Base-by-base conservation (phyloP, 2,797 vertebrate genomes). In the Falco peregrinus region DNA sequence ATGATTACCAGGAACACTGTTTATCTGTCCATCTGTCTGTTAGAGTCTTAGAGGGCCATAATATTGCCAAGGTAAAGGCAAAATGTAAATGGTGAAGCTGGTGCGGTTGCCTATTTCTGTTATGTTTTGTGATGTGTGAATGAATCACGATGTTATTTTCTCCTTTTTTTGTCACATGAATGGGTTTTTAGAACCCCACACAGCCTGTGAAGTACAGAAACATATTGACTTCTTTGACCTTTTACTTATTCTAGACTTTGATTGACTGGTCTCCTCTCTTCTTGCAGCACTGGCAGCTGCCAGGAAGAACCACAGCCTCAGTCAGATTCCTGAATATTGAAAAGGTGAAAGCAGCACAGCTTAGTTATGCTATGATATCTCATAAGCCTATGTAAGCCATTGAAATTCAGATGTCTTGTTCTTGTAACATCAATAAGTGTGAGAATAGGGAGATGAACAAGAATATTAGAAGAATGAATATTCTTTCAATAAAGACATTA, bases 221-320 rank as follows among this genome's bases (percentile, higher is more conserved):
- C 35, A 6, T 75, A 89, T 86, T 94, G 78, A 90, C 51, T 82
- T 8, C 53, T 67, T 41, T 88, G 83, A 95, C 96, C 91, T 96
- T 96, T 92, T 83, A 61, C 48, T 87, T 86, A 84, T 90, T 81
- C 83, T 83, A 68, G 53, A 47, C 61, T 94, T 93, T 93, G 90
- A 96, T 18, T 95, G 91, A 92, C 76, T 94, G 56, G 16, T 84
- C 43, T 73, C 43, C 53, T 94, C 71, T 94, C 33, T 75, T 83
- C 74, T 82, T 79, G 33, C 33, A 90, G 69, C 0, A 5, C 78
- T 17, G 35, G 64, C 61, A 94, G 84, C 71, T 93, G 54, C 57
- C 70, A 79, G 89, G 79, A 95, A 82, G 59, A 94, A 33, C 56
- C 61, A 68, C 60, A 77, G 73, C 15, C 43, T 65, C 60, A 80